Evolutionary conservation across 2,888 invertebrate genomes (phyloP).

Genomic region (Athrips mouffetella): DNA sequence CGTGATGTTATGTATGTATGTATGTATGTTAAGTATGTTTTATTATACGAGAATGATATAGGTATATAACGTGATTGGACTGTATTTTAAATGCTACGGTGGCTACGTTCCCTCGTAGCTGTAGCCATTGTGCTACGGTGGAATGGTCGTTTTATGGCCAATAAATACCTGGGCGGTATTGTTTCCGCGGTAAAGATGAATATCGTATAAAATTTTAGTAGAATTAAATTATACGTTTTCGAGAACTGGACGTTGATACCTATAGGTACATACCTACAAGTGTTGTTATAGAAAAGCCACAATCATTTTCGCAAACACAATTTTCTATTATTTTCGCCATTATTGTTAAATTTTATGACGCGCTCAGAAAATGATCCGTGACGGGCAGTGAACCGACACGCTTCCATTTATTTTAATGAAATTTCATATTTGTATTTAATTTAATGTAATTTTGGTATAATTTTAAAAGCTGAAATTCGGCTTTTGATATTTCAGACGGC

Average conservation of each 20-base stretch:
- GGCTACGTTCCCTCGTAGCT: constrained; percentile 16
- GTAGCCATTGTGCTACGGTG: constrained; percentile 18
- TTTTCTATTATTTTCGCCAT: no score
- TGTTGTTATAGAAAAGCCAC: no score
- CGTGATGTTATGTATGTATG: no score
- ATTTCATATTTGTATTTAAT: constrained; percentile 6
- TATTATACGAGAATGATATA: no score
- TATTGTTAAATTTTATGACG: no score
- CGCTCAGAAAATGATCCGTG: neutral
- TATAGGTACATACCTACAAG: no score
- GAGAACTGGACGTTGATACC: no score
- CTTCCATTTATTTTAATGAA: constrained; percentile 4
- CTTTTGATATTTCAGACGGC: no score
- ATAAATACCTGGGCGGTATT: constrained; percentile 36
- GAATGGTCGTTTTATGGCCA: constrained; percentile 32
- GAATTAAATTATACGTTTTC: constrained; percentile 17
- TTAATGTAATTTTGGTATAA: no score
- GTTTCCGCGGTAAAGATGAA: constrained; percentile 27
- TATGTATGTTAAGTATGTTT: no score
- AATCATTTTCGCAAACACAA: no score
- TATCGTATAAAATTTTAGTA: constrained; percentile 3
- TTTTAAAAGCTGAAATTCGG: no score
- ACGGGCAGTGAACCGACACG: neutral
- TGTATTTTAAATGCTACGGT: neutral
- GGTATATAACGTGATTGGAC: neutral